Percentiles rank a stretch among this genome's conserved stretches.
Conservation (phyloP, 2,888 invertebrate species). For the Automeris io region DNA sequence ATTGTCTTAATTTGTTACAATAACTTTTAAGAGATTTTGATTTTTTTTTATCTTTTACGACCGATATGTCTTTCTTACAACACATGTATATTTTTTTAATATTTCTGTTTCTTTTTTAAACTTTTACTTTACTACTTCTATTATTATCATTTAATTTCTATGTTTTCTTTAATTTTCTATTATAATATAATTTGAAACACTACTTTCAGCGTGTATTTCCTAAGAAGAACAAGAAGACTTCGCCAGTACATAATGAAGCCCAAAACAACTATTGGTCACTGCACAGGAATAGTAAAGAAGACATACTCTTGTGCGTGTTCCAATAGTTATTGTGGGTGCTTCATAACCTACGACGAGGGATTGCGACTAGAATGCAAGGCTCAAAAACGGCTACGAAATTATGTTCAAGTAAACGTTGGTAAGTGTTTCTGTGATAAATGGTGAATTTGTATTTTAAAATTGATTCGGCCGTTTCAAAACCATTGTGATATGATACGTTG, state of each 20-base stretch:
- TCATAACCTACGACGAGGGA: constrained; percentile 55
- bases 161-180: background rate
- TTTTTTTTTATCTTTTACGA: too few relatives aligned
- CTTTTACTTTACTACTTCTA: too few relatives aligned
- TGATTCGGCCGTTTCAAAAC: too few relatives aligned
- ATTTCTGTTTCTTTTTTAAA: background rate
- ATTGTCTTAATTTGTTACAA: too few relatives aligned
- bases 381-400: background rate
- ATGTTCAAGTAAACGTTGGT: background rate
- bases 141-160: too few relatives aligned
- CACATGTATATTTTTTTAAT: too few relatives aligned
- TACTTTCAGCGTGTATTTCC: constrained; percentile 3
- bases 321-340: constrained; percentile 96
- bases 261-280: constrained; percentile 98
- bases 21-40: too few relatives aligned
- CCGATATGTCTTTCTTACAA: too few relatives aligned
- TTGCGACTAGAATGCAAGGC: constrained; percentile 1
- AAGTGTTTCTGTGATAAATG: background rate
- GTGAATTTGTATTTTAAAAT: too few relatives aligned
- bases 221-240: constrained; percentile 12
- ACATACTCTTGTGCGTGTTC: constrained; percentile 99
- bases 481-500: too few relatives aligned
- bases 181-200: background rate
- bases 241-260: constrained; percentile 65
- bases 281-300: constrained; percentile 92